Percentiles rank a stretch among this genome's conserved stretches.
These are phyloP conservation scores for Mechanitis mazaeus DNA, from an alignment of 2,888 invertebrate species.

Conservation along the genomic window DNA sequence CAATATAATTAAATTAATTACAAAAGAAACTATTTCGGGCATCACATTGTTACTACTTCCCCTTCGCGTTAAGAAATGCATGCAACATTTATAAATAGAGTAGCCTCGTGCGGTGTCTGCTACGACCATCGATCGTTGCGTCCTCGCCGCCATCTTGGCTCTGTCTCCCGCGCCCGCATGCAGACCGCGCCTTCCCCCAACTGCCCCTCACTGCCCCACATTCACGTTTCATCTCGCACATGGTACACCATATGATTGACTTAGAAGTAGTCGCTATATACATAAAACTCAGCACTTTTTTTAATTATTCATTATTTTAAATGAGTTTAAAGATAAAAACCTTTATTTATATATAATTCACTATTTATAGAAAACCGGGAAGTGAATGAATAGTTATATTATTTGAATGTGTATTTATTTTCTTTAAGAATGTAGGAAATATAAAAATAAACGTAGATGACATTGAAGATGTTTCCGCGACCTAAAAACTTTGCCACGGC, in stretches of 20 bases:
- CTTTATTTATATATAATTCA: no score
- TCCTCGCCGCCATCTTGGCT: slow-evolving; percentile 76
- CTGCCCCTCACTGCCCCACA: slow-evolving; percentile 72
- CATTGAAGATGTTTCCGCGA: slow-evolving; percentile 59
- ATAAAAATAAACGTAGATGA: slow-evolving; percentile 56
- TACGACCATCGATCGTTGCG: slow-evolving; percentile 74
- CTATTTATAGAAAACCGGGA: no score
- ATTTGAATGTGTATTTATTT: slow-evolving; percentile 1
- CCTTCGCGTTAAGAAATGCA: slow-evolving; percentile 57
- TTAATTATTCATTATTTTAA: no score
- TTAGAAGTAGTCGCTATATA: slow-evolving; percentile 18
- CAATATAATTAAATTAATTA: no score
- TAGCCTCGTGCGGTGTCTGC: slow-evolving; percentile 69
- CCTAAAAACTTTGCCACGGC: slow-evolving; percentile 45
- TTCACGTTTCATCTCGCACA: slow-evolving; percentile 68
- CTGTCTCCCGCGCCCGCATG: slow-evolving; percentile 65
- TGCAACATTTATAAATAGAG: slow-evolving; percentile 71
- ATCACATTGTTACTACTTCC: slow-evolving; percentile 28
- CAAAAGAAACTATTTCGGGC: neutral
- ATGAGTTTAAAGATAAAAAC: no score
- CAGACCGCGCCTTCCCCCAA: slow-evolving; percentile 52
- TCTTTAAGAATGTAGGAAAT: slow-evolving; percentile 37
- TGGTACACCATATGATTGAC: slow-evolving; percentile 37
- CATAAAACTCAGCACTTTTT: neutral
- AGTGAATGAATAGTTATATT: neutral